These are phyloP conservation scores for Drosophila bipectinata DNA, from an alignment of 1,140 invertebrate genomes.

Conservation along the genomic window DNA sequence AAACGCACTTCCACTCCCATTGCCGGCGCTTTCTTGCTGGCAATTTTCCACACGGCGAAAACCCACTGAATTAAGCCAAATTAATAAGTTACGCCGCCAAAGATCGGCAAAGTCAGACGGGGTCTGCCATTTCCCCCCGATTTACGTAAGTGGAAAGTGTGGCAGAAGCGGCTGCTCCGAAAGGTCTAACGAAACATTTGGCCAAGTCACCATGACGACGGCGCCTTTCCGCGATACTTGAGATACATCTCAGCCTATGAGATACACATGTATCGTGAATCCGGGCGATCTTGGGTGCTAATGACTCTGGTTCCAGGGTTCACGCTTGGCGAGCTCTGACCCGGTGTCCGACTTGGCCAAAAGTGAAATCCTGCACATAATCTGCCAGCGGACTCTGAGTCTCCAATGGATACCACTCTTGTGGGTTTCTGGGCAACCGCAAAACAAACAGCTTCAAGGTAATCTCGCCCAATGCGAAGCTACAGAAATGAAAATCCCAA, in stretches of 20 bases:
- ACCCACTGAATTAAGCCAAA: constrained; percentile 74
- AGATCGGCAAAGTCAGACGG: constrained; percentile 36
- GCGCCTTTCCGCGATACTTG: constrained; percentile 29
- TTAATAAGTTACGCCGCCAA: constrained; percentile 61
- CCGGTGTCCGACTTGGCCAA: constrained; percentile 40
- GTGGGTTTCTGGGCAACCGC: constrained; percentile 53
- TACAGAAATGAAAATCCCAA: constrained; percentile 55
- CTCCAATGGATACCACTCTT: constrained; percentile 37
- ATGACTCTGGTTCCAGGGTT: constrained; percentile 47
- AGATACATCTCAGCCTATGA: constrained; percentile 7
- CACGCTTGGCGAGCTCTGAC: constrained; percentile 60
- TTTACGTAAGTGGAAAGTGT: constrained; percentile 56
- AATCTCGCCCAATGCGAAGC: constrained; percentile 9
- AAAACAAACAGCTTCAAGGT: constrained; percentile 35
- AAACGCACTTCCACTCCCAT: constrained; percentile 33
- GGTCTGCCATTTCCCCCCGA: constrained; percentile 53
- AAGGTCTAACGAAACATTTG: constrained; percentile 43
- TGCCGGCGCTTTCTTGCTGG: constrained; percentile 36
- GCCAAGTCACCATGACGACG: constrained; percentile 46
- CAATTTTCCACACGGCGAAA: constrained; percentile 68
- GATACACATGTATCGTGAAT: constrained; percentile 16
- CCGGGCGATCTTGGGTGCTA: constrained; percentile 34
- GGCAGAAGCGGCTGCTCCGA: constrained; percentile 26
- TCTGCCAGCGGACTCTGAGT: constrained; percentile 15
- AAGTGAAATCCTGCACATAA: constrained; percentile 63